These are phyloP conservation scores for Strigamia transsilvanica DNA, from an alignment of 2,888 invertebrate species.

Conservation along the genomic window DNA sequence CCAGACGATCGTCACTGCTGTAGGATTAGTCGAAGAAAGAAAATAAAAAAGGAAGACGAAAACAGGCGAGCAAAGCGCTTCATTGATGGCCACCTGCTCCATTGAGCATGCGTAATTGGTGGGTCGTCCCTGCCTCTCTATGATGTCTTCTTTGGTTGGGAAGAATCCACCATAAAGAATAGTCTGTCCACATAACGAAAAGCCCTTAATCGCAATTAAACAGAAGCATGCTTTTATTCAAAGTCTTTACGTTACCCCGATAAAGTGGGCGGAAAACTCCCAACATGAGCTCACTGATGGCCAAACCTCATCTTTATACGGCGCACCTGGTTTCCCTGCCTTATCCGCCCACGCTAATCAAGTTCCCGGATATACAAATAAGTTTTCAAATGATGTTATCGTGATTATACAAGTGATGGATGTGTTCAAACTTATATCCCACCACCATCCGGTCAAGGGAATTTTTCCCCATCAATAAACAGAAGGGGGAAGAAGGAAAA, in stretches of 20 bases:
- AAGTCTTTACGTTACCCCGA: background rate
- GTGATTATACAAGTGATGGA: background rate
- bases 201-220: slow-evolving; percentile 42
- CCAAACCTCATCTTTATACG: slow-evolving; percentile 7
- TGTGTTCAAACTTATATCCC: background rate
- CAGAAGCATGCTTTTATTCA: slow-evolving; percentile 16
- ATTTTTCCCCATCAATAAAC: background rate
- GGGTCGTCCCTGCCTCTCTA: slow-evolving; percentile 26
- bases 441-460: background rate
- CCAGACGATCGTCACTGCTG: slow-evolving; percentile 33
- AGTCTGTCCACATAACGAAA: slow-evolving; percentile 3
- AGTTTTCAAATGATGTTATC: slow-evolving; percentile 21
- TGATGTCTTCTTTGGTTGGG: slow-evolving; percentile 24
- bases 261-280: slow-evolving; percentile 9
- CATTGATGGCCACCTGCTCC: slow-evolving; percentile 41
- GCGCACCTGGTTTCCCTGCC: background rate
- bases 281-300: background rate
- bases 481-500: no score
- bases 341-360: slow-evolving; percentile 26
- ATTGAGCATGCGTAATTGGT: slow-evolving; percentile 42
- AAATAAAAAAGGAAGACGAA: slow-evolving; percentile 23
- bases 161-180: slow-evolving; percentile 29
- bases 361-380: slow-evolving; percentile 34
- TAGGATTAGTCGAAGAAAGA: slow-evolving; percentile 12
- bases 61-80: slow-evolving; percentile 38